These are phyloP conservation scores for Diplogasteroides magnus DNA, from an alignment of 1,140 invertebrate species.

Conservation along the genomic window DNA sequence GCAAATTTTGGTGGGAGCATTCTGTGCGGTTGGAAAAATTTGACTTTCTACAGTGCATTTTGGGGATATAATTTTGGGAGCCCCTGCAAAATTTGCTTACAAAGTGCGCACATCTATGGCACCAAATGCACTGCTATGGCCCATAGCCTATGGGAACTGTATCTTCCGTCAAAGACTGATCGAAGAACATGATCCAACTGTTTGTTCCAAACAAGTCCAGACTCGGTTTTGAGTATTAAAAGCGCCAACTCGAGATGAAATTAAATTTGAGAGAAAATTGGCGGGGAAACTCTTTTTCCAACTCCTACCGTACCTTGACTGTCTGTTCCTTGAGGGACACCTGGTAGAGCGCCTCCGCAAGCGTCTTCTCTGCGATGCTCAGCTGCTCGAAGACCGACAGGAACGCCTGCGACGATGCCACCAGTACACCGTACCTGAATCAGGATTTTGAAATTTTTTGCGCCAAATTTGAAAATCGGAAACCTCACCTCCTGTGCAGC, in stretches of 20 bases:
- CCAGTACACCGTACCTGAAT: constrained; percentile 15
- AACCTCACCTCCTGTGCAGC: constrained; percentile 16
- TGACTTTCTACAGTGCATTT: no score
- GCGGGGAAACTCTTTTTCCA: no score
- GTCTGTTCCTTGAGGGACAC: constrained; percentile 20
- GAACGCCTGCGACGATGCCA: constrained; percentile 22
- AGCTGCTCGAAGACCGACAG: constrained; percentile 15
- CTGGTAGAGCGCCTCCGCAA: constrained; percentile 22
- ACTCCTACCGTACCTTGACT: constrained; percentile 10
- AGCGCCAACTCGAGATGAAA: neutral
- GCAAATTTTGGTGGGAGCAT: no score
- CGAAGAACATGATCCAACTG: neutral
- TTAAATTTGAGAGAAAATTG: no score
- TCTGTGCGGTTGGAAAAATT: no score
- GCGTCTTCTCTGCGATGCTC: constrained; percentile 15
- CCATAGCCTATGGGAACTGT: constrained; percentile 9
- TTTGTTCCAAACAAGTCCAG: neutral
- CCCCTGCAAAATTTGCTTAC: no score
- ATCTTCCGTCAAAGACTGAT: neutral
- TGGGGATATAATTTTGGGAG: no score
- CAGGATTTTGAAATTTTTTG: no score
- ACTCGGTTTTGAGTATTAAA: neutral
- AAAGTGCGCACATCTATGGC: no score
- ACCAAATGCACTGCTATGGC: no score
- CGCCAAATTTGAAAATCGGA: no score